These are phyloP conservation scores for Tautogolabrus adspersus DNA, from an alignment of 2,113 vertebrate species.

Conservation along the genomic window DNA sequence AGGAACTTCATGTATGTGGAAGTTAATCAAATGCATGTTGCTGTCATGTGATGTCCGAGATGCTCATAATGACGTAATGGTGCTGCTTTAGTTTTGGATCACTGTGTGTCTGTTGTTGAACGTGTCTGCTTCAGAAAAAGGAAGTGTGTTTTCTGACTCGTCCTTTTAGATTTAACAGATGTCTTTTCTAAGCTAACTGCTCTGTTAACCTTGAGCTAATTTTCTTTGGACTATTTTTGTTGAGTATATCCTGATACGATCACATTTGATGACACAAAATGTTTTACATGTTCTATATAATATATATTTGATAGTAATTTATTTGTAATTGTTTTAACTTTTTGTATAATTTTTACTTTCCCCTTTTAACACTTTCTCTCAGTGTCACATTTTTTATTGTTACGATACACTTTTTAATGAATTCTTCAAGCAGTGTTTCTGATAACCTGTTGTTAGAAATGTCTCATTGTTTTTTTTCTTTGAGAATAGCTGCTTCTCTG, in stretches of 20 bases:
- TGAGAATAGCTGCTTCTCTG: constrained; percentile 18
- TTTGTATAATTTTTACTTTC: constrained; percentile 64
- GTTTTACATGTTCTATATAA: constrained; percentile 13
- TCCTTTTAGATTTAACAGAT: constrained; percentile 3
- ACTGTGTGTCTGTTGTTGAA: constrained; percentile 1
- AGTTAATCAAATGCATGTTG: constrained; percentile 23
- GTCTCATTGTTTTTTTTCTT: neutral
- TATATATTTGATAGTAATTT: constrained; percentile 74
- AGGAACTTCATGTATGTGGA: constrained; percentile 4
- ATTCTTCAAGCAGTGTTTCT: constrained; percentile 11
- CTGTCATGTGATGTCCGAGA: constrained; percentile 16
- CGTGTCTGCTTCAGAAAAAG: constrained; percentile 14
- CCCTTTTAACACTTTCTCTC: constrained; percentile 41
- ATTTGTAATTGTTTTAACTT: constrained; percentile 74
- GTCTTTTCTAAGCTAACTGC: constrained; percentile 55
- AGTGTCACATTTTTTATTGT: constrained; percentile 32
- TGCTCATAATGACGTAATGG: constrained; percentile 9
- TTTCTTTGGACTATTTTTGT: constrained; percentile 35
- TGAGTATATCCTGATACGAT: constrained; percentile 39
- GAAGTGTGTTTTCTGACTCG: constrained; percentile 14
- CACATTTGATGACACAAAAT: constrained; percentile 43
- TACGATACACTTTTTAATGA: constrained; percentile 25
- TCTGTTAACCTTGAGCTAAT: constrained; percentile 39
- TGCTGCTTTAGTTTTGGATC: constrained; percentile 30
- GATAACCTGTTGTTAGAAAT: constrained; percentile 21